phyloP scores from a whole-genome alignment of 2,797 vertebrate species.

The Chaunax sp. region DNA sequence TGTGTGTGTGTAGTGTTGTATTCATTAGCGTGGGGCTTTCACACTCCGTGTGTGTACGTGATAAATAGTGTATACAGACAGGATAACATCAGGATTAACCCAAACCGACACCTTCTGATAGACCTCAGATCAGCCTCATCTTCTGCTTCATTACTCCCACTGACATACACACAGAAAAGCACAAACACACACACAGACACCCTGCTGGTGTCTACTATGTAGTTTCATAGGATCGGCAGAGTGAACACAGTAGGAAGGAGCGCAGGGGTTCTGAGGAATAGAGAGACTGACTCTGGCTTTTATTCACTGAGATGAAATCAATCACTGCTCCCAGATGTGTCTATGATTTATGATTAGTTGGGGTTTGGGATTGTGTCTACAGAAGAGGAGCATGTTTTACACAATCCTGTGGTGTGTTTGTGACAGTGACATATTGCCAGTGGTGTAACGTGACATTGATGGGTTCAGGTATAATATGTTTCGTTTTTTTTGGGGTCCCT shows the following conservation, averaged over 20 bases:
- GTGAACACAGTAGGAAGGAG: constrained; percentile 55
- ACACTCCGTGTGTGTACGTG: constrained; percentile 17
- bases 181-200: constrained; percentile 32
- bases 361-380: constrained; percentile 43
- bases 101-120: constrained; percentile 68
- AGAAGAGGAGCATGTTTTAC: constrained; percentile 44
- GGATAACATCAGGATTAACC: constrained; percentile 70
- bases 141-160: constrained; percentile 70
- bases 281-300: constrained; percentile 61
- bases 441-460: constrained; percentile 43
- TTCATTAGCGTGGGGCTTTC: constrained; percentile 22
- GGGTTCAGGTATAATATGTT: constrained; percentile 20
- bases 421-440: constrained; percentile 51
- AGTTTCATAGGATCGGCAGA: constrained; percentile 41
- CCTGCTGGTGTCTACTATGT: constrained; percentile 40
- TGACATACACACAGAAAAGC: constrained; percentile 33
- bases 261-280: constrained; percentile 41
- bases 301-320: constrained; percentile 68
- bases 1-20: constrained; percentile 3
- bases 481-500: not conserved
- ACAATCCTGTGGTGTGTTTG: constrained; percentile 42
- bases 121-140: constrained; percentile 68
- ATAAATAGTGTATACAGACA: constrained; percentile 44
- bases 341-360: constrained; percentile 70
- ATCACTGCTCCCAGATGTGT: constrained; percentile 67